Evolutionary conservation across 2,888 invertebrate species (phyloP), one percentile per base, ranked within the genome.

Genomic region (Leucozona laternaria): DNA sequence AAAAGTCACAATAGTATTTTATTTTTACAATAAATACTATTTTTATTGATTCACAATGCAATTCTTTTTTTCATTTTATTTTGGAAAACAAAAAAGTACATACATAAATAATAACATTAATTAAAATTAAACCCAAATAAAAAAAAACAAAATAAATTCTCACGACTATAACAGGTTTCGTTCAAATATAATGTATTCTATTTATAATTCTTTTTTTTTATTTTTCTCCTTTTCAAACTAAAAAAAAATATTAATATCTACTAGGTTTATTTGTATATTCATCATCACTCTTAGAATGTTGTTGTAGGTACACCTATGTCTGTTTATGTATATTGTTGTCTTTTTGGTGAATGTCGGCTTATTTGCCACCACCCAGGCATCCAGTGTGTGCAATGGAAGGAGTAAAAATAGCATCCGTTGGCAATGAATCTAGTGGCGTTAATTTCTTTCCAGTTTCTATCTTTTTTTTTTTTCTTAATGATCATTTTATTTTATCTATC

Each of bases 361-460:
- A 17, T 22, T 50, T n/a, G 40, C 1, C 71, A 48, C 28, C 53
- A 31, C 25, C 40, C 43, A 64, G 15, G 1, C 40, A 55, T 4
- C n/a, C 10, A 31, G n/a, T 2, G 10, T 22, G 60, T 55, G 72
- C 11, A 25, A 22, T 40, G 66, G 45, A 48, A 25, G 66, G 60
- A 60, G n/a, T 72, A 85, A 77, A 76, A 85, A 85, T 80, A 80
- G 71, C 72, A 55, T 53, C 45, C 68, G 70, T 20, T 71, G 75
- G 53, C 72, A 55, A 73, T 75, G 62, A 68, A 25, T 73, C 55
- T 55, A 20, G 48, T 68, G 75, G 55, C 76, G 84, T 76, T 80
- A 76, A 68, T 77, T 72, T 77, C 66, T 80, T 76, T 85, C 76
- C 76, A 43, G 53, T 43, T 45, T 66, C 55, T 60, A 68, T 43